A percentile compares a stretch with the other conserved stretches of the same genome.
These are phyloP conservation scores for Poeciliopsis paucimaculata DNA, from an alignment of 2,797 vertebrate species.

Conservation along the genomic window DNA sequence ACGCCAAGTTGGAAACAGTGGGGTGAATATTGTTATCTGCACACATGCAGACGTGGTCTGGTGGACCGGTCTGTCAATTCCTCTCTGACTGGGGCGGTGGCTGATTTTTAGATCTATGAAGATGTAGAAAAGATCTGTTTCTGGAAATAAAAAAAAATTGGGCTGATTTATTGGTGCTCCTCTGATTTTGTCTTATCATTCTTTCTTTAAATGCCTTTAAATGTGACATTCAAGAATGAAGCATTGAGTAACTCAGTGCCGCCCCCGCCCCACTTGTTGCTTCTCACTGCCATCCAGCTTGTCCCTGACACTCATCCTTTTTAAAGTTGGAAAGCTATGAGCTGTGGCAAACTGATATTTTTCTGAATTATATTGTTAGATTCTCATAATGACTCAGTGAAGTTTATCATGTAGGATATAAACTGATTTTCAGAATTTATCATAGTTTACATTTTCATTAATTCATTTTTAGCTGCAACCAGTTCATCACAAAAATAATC, in stretches of 20 bases:
- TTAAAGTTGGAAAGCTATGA: not conserved
- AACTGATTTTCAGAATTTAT: slow-evolving; percentile 26
- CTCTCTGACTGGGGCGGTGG: too few species aligned
- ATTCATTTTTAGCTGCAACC: not conserved
- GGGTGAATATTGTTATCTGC: too few species aligned
- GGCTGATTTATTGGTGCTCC: too few species aligned
- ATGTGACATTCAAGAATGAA: not conserved
- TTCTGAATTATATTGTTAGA: not conserved
- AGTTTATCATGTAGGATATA: slow-evolving; percentile 49
- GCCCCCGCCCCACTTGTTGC: slow-evolving; percentile 1
- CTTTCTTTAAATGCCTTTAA: not conserved
- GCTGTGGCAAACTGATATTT: not conserved
- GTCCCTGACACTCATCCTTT: not conserved
- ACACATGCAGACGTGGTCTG: too few species aligned
- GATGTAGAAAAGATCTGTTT: too few species aligned
- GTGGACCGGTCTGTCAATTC: too few species aligned
- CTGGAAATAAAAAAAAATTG: too few species aligned
- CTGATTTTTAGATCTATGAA: too few species aligned
- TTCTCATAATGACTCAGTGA: slow-evolving; percentile 45
- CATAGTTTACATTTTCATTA: not conserved
- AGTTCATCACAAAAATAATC: not conserved
- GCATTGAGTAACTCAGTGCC: not conserved
- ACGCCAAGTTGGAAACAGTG: too few species aligned
- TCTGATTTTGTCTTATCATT: not conserved
- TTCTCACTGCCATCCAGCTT: not conserved